A percentile compares a stretch with the other conserved stretches of the same genome.
phyloP scores from a whole-genome alignment of 2,888 invertebrate species.

The Vandiemenella viatica region DNA sequence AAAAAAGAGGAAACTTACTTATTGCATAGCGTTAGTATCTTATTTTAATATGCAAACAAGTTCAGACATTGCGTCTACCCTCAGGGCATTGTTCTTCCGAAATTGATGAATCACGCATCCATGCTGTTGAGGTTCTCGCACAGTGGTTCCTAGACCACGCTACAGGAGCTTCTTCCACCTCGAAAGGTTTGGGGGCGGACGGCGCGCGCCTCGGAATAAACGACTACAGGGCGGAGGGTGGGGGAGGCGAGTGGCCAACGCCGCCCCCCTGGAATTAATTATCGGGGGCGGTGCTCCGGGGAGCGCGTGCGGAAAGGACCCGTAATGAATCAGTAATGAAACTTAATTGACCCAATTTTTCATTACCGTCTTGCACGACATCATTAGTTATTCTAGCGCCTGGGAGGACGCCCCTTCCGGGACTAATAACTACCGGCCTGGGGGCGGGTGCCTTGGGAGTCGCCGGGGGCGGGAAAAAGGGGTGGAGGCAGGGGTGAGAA shows the following conservation, averaged over 20 bases:
- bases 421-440: neutral
- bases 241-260: neutral
- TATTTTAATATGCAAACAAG: no score
- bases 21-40: no score
- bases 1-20: no score
- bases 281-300: slow-evolving; percentile 10
- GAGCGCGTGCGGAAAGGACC: slow-evolving; percentile 5
- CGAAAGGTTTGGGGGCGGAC: no score
- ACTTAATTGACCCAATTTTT: slow-evolving; percentile 18
- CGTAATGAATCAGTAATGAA: slow-evolving; percentile 18
- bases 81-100: no score
- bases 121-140: no score
- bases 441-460: neutral
- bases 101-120: no score
- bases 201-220: no score
- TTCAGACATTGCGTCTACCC: no score
- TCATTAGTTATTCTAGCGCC: slow-evolving; percentile 15
- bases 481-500: neutral
- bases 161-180: no score
- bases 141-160: no score
- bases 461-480: neutral
- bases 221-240: no score
- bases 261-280: slow-evolving; percentile 10
- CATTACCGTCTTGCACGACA: slow-evolving; percentile 12
- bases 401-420: neutral